These are phyloP conservation scores for Adelges cooleyi DNA, from an alignment of 1,140 invertebrate genomes.

Conservation along the genomic window DNA sequence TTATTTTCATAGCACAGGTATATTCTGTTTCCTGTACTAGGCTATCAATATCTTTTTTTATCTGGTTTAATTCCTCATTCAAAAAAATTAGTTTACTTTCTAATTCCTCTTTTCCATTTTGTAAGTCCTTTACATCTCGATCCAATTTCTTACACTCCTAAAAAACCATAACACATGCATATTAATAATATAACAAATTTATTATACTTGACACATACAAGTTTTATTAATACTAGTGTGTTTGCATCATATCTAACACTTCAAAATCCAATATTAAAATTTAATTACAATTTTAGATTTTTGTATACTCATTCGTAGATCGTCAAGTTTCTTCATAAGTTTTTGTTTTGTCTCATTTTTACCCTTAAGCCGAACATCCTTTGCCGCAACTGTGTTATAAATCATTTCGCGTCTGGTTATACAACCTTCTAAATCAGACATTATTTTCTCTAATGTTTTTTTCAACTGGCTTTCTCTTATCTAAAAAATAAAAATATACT, in stretches of 20 bases:
- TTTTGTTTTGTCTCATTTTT: conserved; percentile 24
- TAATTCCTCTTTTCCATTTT: neutral
- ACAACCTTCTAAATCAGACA: conserved; percentile 62
- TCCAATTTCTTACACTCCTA: conserved; percentile 14
- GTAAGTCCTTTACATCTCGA: neutral
- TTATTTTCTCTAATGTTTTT: conserved; percentile 59
- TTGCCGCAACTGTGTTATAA: conserved; percentile 45
- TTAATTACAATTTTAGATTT: conserved; percentile 11
- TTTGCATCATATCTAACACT: too few relatives aligned
- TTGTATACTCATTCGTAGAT: conserved; percentile 3
- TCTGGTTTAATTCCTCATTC: neutral
- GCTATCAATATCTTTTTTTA: neutral
- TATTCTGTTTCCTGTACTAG: neutral
- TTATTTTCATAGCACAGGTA: neutral
- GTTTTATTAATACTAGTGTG: neutral
- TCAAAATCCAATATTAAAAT: too few relatives aligned
- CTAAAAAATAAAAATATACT: conserved; percentile 37
- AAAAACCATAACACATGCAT: neutral
- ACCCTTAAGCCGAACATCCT: conserved; percentile 40
- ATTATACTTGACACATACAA: neutral
- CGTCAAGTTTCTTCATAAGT: conserved; percentile 9
- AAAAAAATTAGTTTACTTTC: neutral
- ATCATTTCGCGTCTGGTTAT: conserved; percentile 57
- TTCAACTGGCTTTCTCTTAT: conserved; percentile 52
- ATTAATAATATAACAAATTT: neutral